Conservation (phyloP, 2,113 vertebrate species). For the Cinclus cinclus region DNA sequence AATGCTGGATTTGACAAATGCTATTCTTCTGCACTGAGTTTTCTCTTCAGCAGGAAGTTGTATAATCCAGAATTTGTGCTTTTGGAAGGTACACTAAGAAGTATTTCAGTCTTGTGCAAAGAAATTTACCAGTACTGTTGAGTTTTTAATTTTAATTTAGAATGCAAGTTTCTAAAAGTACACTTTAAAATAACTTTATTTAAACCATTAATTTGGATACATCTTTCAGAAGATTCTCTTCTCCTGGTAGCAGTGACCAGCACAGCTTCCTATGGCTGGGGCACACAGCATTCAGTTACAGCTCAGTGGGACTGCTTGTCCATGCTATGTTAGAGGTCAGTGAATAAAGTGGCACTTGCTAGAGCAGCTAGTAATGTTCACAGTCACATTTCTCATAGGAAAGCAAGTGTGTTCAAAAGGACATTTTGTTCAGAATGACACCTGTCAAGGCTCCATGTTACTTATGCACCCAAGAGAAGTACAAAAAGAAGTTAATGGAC, state of each 20-base stretch:
- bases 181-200: not conserved
- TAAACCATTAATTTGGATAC: not conserved
- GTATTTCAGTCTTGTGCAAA: not conserved
- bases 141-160: not conserved
- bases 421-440: not conserved
- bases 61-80: not conserved
- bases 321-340: not conserved
- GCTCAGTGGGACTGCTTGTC: not conserved
- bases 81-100: not conserved
- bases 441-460: not conserved
- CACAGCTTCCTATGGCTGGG: not conserved
- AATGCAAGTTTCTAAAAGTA: not conserved
- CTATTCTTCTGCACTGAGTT: not conserved
- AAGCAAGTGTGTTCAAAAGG: not conserved
- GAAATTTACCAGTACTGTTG: not conserved
- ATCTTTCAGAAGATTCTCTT: not conserved
- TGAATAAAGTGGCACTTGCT: not conserved
- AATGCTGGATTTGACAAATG: not conserved
- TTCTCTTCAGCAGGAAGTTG: not conserved
- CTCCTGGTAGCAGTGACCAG: not conserved
- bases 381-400: not conserved
- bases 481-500: not conserved
- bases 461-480: not conserved
- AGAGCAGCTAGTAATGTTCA: not conserved
- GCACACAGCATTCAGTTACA: not conserved